Conservation (phyloP, 2,113 vertebrate genomes). For the Pandion haliaetus region DNA sequence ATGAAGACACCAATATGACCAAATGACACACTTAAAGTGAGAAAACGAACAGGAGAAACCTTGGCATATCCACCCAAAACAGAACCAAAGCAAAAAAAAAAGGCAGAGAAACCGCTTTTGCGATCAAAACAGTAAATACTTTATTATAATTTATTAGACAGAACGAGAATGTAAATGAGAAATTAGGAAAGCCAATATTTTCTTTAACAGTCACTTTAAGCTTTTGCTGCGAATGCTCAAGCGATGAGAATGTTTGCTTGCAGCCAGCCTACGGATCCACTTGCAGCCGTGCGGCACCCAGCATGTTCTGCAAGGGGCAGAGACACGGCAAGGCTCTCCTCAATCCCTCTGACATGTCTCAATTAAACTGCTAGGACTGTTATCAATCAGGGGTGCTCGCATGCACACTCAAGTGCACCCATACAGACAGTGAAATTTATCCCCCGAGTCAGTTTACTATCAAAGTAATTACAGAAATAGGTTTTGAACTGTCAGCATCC, state of each 20-base stretch:
- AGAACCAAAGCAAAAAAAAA: conserved; percentile 53
- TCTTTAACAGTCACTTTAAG: conserved; percentile 12
- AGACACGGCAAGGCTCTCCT: not conserved
- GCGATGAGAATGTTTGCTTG: not conserved
- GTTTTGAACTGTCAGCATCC: conserved; percentile 58
- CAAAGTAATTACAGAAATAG: conserved; percentile 20
- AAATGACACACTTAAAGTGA: conserved; percentile 66
- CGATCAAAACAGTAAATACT: conserved; percentile 56
- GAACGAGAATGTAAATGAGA: conserved; percentile 61
- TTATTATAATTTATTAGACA: conserved; percentile 62
- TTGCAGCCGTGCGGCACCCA: not conserved
- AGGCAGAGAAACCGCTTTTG: conserved; percentile 48
- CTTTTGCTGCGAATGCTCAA: not conserved
- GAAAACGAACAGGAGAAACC: conserved; percentile 63
- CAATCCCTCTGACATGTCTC: not conserved
- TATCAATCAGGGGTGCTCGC: not conserved
- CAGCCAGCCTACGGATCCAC: not conserved
- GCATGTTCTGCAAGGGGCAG: not conserved
- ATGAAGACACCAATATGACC: conserved; percentile 63
- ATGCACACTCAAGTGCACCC: not conserved
- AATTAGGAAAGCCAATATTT: conserved; percentile 43
- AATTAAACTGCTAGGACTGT: not conserved
- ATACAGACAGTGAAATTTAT: not conserved
- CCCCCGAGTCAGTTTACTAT: conserved; percentile 14
- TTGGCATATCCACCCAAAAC: conserved; percentile 55